phyloP scores from a whole-genome alignment of 2,113 vertebrate genomes.

The Perognathus longimembris region DNA sequence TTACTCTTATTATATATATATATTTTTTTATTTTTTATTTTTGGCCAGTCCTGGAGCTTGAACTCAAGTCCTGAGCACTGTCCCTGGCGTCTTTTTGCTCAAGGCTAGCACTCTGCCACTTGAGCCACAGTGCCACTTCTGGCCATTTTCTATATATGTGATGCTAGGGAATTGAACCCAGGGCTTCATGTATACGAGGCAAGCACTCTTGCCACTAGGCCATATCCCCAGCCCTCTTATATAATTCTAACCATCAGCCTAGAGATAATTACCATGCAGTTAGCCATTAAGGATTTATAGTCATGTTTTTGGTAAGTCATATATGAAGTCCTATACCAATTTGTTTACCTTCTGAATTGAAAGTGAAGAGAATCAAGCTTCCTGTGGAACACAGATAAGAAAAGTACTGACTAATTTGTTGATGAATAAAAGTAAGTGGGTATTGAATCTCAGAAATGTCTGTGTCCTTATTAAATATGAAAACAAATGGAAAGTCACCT shows the following conservation, averaged over 20 bases:
- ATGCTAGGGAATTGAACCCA: no score
- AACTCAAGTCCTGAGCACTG: no score
- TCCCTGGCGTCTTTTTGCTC: no score
- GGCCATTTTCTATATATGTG: no score
- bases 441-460: neutral
- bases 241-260: constrained; percentile 27
- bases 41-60: no score
- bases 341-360: constrained; percentile 61
- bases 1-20: constrained; percentile 8
- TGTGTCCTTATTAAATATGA: constrained; percentile 32
- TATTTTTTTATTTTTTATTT: no score
- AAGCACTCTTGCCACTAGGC: no score
- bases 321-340: constrained; percentile 55
- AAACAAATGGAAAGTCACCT: constrained; percentile 17
- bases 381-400: constrained; percentile 66
- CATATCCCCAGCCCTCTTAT: no score
- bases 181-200: no score
- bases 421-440: constrained; percentile 55
- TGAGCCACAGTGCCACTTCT: no score
- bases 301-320: constrained; percentile 58
- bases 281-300: constrained; percentile 38
- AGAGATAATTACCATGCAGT: constrained; percentile 40
- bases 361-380: constrained; percentile 69
- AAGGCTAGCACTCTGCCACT: no score
- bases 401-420: constrained; percentile 73